phyloP scores from a whole-genome alignment of 2,888 invertebrate genomes.

The Hoplodrina ambigua region DNA sequence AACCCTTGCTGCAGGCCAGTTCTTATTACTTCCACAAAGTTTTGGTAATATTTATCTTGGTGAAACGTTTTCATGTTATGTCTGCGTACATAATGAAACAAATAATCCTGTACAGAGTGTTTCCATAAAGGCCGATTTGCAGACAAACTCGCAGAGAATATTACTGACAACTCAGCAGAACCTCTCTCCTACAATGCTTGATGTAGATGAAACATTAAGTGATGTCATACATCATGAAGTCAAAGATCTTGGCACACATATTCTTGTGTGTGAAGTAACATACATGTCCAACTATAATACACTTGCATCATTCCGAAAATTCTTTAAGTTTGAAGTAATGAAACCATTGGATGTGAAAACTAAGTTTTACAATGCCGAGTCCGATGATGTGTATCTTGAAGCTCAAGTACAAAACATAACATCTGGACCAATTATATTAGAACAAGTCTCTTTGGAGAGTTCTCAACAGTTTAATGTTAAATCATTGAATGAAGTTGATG shows the following conservation, averaged over 20 bases:
- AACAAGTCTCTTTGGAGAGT: slow-evolving; percentile 98
- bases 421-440: slow-evolving; percentile 97
- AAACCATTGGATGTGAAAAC: slow-evolving; percentile 99
- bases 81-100: slow-evolving; percentile 99
- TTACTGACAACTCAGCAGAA: slow-evolving; percentile 94
- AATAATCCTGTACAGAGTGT: slow-evolving; percentile 95
- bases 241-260: slow-evolving; percentile 99
- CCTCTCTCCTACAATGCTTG: slow-evolving; percentile 91
- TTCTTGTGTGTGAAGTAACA: slow-evolving; percentile 98
- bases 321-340: slow-evolving; percentile 99
- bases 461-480: slow-evolving; percentile 96
- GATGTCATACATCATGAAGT: slow-evolving; percentile 99
- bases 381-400: slow-evolving; percentile 93
- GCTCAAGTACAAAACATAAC: slow-evolving; percentile 97
- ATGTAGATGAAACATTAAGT: slow-evolving; percentile 96
- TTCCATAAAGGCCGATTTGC: slow-evolving; percentile 97
- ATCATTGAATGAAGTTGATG: slow-evolving; percentile 92
- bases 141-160: slow-evolving; percentile 97
- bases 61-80: slow-evolving; percentile 99
- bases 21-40: slow-evolving; percentile 98
- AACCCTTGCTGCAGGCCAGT: slow-evolving; percentile 96
- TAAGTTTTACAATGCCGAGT: slow-evolving; percentile 98
- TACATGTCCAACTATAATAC: slow-evolving; percentile 95
- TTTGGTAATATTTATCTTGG: slow-evolving; percentile 99
- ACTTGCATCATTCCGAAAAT: slow-evolving; percentile 97